Percentiles rank a stretch among this genome's conserved stretches.
phyloP scores from a whole-genome alignment of 2,888 invertebrate species.

The Andrena dorsata region DNA sequence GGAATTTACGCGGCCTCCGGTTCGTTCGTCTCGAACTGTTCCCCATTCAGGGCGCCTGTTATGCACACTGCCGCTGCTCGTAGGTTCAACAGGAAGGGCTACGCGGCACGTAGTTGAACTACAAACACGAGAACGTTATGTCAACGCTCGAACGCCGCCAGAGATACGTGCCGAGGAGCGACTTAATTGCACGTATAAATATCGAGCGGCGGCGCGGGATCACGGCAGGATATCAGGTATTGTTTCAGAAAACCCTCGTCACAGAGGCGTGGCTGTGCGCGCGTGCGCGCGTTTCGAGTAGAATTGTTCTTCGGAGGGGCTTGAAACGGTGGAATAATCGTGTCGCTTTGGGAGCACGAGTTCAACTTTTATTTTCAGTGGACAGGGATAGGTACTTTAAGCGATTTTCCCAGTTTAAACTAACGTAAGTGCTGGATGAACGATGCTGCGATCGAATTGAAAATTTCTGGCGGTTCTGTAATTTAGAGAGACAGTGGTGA shows the following conservation, averaged over 20 bases:
- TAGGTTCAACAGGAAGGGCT: slow-evolving; percentile 10
- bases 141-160: slow-evolving; percentile 51
- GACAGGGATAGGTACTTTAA: not conserved
- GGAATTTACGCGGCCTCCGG: slow-evolving; percentile 36
- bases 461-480: no score
- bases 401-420: not conserved
- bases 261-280: not conserved
- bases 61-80: slow-evolving; percentile 10
- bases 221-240: slow-evolving; percentile 49
- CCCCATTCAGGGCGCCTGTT: slow-evolving; percentile 7
- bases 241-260: slow-evolving; percentile 62
- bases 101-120: slow-evolving; percentile 38
- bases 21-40: slow-evolving; percentile 27
- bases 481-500: no score
- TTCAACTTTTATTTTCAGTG: not conserved
- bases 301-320: not conserved
- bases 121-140: slow-evolving; percentile 62
- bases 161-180: slow-evolving; percentile 55
- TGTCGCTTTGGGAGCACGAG: not conserved
- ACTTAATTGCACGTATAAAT: slow-evolving; percentile 60
- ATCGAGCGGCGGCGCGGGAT: slow-evolving; percentile 14
- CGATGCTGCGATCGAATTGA: no score
- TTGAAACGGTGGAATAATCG: not conserved
- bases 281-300: not conserved
- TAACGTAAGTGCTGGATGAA: not conserved